These are phyloP conservation scores for Ardeotis arabs DNA, from an alignment of 2,113 vertebrate genomes.

Conservation along the genomic window DNA sequence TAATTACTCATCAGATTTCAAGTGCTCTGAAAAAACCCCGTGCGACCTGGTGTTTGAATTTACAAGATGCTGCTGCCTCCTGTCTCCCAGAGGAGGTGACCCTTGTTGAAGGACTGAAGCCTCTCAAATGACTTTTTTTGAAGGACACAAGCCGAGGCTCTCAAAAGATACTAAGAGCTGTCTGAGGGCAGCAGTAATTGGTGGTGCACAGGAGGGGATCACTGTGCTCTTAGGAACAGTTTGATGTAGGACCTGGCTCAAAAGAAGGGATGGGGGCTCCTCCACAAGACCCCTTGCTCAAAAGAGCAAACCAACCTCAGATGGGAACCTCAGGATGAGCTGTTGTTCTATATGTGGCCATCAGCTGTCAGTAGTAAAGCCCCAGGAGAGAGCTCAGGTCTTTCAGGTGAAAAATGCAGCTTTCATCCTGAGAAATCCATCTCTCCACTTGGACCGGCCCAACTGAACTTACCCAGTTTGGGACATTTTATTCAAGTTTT, in stretches of 20 bases:
- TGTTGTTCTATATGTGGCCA: background rate
- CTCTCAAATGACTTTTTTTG: background rate
- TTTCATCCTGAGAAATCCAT: background rate
- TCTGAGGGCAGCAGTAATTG: background rate
- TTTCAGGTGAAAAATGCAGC: background rate
- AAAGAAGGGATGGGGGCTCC: background rate
- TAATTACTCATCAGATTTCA: constrained; percentile 30
- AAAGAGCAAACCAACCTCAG: background rate
- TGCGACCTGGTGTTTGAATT: background rate
- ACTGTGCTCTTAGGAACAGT: background rate
- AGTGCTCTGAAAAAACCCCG: background rate
- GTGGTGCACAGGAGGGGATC: background rate
- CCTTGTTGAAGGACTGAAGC: background rate
- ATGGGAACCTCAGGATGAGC: background rate
- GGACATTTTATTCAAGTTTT: background rate
- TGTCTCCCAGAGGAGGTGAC: background rate
- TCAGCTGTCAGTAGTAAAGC: accelerated
- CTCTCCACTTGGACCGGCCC: background rate
- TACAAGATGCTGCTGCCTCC: background rate
- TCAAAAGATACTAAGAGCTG: background rate
- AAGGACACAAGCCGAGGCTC: background rate
- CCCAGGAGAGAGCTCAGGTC: background rate
- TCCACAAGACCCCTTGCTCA: background rate
- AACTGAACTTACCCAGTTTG: background rate
- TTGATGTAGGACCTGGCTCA: background rate